phyloP scores from a whole-genome alignment of 2,797 vertebrate genomes.

The Valencia hispanica region DNA sequence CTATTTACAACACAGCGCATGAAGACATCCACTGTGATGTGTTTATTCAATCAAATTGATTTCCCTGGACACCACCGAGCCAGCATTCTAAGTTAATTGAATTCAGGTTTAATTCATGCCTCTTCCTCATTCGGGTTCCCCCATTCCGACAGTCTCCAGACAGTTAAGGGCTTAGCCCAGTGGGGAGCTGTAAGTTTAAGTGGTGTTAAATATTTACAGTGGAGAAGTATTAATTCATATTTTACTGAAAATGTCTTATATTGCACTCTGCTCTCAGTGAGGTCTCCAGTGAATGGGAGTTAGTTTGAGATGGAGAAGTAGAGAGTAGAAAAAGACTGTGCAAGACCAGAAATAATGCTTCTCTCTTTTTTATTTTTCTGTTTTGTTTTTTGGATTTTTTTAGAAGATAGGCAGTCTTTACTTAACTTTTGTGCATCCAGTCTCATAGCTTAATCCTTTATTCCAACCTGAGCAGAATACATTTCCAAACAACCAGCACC shows the following conservation, averaged over 20 bases:
- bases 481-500: neutral
- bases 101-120: constrained; percentile 74
- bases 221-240: constrained; percentile 75
- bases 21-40: constrained; percentile 73
- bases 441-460: neutral
- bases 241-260: constrained; percentile 56
- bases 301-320: constrained; percentile 14
- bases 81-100: constrained; percentile 76
- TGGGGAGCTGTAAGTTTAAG: constrained; percentile 76
- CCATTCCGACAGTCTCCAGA: constrained; percentile 64
- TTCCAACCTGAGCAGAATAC: neutral
- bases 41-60: constrained; percentile 84
- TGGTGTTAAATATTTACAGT: constrained; percentile 82
- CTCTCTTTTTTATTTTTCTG: no score
- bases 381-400: neutral
- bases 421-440: neutral
- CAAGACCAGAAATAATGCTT: neutral
- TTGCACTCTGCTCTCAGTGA: constrained; percentile 38
- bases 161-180: constrained; percentile 53
- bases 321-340: constrained; percentile 12
- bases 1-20: constrained; percentile 69
- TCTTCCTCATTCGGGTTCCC: constrained; percentile 29
- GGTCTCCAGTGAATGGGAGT: constrained; percentile 30
- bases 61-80: constrained; percentile 72
- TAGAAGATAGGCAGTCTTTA: neutral